Evolutionary conservation across 92 coral and sea anemone genomes (phyloP), one percentile per base, ranked within the genome.

Genomic region (Palythoa heliodiscus): DNA sequence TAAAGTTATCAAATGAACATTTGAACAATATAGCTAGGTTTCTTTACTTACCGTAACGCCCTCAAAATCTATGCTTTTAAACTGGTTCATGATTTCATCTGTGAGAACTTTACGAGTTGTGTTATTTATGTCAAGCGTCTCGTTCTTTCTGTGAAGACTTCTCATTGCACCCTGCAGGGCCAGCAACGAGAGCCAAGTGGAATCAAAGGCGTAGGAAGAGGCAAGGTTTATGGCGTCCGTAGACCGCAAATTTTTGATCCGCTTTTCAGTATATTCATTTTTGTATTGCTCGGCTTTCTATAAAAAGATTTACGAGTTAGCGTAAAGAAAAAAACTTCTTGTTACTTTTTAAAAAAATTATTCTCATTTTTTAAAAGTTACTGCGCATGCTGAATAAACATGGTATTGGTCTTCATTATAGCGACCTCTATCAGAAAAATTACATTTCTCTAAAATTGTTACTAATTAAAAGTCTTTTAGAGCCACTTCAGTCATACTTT

Each of bases 1-100:
- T 43, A 8, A 43, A 43, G 7, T 43, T 43, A 48, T 10, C 66
- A 19, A 23, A 19, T 5, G 5, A 19, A 17, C 1, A n/a, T 19
- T 7, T 19, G 3, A 22, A 19, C 5, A 58, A n/a, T 43, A 43
- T 29, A 7, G 64, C n/a, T 4, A 60, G 24, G 50, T 68, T 40
- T 39, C 39, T 67, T 5, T 12, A 54, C 90, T 76, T 86, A 94
- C 98, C 89, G 98, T 90, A n/a, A 94, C 73, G n/a, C 98, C 98
- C 82, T 92, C 89, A 53, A 92, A 94, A 43, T 57, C 70, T 14
- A 88, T 83, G 24, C 54, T 37, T 25, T 60, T 55, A 11, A 90
- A 87, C 52, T 58, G 63, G 4, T 61, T 24, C 71, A 20, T 47
- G 43, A 92, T 40, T 22, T 11, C 13, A 1, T 12, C 17, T 1